Evolutionary conservation across 2,797 vertebrate species (phyloP).

Genomic region (Masticophis lateralis): DNA sequence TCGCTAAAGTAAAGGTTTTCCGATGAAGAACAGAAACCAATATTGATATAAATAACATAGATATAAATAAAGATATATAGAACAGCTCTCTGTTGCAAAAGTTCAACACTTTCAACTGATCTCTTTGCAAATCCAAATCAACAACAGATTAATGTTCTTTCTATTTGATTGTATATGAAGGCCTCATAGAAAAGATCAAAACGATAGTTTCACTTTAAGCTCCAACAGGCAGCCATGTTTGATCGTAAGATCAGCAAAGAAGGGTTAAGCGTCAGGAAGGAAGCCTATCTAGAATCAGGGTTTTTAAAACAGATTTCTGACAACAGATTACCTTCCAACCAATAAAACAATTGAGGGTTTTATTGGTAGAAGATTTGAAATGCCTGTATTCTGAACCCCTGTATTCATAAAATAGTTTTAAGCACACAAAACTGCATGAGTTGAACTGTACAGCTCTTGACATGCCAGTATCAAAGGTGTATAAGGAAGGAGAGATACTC

Average conservation of each 20-base stretch:
- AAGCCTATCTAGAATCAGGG: conserved; percentile 25
- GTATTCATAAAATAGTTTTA: neutral
- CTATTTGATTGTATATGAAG: conserved; percentile 18
- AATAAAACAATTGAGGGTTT: neutral
- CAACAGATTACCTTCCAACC: neutral
- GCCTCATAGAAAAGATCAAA: conserved; percentile 53
- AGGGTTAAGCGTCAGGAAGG: conserved; percentile 34
- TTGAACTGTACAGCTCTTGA: neutral
- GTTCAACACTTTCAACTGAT: neutral
- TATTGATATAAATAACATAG: neutral
- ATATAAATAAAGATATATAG: neutral
- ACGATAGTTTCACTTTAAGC: conserved; percentile 53
- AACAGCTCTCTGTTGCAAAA: neutral
- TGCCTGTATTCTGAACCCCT: neutral
- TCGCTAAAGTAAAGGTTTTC: neutral
- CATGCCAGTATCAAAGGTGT: neutral
- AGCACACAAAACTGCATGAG: neutral
- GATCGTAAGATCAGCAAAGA: conserved; percentile 42
- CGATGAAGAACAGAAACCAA: neutral
- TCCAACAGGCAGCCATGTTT: conserved; percentile 51
- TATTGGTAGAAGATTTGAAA: neutral
- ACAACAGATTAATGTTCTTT: conserved; percentile 9
- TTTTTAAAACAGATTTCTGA: neutral
- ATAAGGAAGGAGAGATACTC: neutral
- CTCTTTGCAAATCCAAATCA: neutral